These are phyloP conservation scores for Vanessa cardui DNA, from an alignment of 2,888 invertebrate genomes.

Conservation along the genomic window DNA sequence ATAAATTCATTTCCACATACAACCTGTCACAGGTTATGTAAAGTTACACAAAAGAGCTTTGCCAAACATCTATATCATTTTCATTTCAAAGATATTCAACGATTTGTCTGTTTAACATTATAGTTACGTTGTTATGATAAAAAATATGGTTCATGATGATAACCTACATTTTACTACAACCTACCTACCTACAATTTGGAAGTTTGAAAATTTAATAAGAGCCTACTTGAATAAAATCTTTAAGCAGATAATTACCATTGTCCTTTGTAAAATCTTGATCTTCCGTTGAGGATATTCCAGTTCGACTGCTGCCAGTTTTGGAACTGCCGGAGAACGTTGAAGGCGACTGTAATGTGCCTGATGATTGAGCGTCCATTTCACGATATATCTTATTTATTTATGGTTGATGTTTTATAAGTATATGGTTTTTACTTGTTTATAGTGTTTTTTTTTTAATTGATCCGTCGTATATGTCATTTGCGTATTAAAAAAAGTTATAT, in stretches of 20 bases:
- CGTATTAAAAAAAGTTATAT: not conserved
- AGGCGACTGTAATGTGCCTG: constrained; percentile 58
- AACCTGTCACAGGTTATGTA: no score
- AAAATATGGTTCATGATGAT: no score
- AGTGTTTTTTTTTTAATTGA: no score
- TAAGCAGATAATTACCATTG: constrained; percentile 53
- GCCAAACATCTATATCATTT: no score
- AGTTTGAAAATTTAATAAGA: no score
- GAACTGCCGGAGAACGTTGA: constrained; percentile 63
- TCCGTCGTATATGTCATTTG: not conserved
- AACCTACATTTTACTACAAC: no score
- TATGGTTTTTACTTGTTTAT: not conserved
- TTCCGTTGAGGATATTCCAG: constrained; percentile 46
- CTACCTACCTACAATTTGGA: no score
- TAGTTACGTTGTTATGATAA: no score
- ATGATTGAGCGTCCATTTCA: constrained; percentile 53
- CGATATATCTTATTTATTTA: not conserved
- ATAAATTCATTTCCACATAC: no score
- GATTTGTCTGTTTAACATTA: no score
- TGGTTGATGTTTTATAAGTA: not conserved
- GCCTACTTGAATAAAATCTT: not conserved
- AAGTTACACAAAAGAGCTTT: no score
- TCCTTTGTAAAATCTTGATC: constrained; percentile 67
- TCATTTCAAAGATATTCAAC: no score
- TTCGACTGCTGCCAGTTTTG: constrained; percentile 58